Evolutionary conservation across 2,113 vertebrate genomes (phyloP).

Genomic region (Chaetodon auriga): DNA sequence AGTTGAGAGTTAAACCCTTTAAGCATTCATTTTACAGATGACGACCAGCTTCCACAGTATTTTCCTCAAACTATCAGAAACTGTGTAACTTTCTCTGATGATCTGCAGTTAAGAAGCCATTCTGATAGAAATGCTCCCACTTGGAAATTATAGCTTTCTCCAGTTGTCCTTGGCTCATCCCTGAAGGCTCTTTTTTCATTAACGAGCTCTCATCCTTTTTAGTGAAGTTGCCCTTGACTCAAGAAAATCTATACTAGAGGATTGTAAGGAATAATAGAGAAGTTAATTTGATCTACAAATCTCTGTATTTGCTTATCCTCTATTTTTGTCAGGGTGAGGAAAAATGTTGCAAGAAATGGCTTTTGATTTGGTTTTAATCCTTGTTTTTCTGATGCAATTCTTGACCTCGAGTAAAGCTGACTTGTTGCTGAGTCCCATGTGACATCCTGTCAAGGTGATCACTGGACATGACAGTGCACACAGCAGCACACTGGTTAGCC

Average conservation of each 20-base stretch:
- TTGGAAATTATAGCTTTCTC: slow-evolving; percentile 26
- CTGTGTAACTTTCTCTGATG: neutral
- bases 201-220: slow-evolving; percentile 53
- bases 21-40: neutral
- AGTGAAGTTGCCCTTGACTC: slow-evolving; percentile 38
- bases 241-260: slow-evolving; percentile 41
- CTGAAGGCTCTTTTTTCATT: slow-evolving; percentile 43
- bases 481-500: neutral
- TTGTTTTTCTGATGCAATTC: neutral
- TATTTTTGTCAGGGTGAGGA: neutral
- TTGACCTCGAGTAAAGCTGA: neutral
- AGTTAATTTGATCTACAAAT: slow-evolving; percentile 31
- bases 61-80: slow-evolving; percentile 13
- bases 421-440: too few species aligned
- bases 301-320: neutral
- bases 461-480: neutral
- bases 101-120: slow-evolving; percentile 14
- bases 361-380: slow-evolving; percentile 7
- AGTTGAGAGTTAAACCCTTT: neutral
- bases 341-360: neutral
- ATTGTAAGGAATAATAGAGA: slow-evolving; percentile 37
- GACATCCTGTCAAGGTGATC: neutral
- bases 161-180: slow-evolving; percentile 44
- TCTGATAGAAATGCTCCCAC: neutral
- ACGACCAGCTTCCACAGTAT: neutral